Evolutionary conservation across 1,140 invertebrate species (phyloP).

Genomic region (Achatina immaculata): DNA sequence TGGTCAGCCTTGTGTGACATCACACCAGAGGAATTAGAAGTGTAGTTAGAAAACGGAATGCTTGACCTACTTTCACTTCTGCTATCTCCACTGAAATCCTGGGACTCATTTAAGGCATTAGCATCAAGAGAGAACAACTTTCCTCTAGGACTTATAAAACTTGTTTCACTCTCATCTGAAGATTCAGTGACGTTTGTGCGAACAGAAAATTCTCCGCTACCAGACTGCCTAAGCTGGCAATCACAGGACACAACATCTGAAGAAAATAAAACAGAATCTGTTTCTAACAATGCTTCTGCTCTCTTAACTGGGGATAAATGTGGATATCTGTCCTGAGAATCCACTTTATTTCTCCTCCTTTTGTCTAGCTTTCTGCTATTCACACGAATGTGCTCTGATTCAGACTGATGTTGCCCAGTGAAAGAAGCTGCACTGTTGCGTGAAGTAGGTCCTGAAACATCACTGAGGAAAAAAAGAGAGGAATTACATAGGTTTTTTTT

Average conservation of each 20-base stretch:
- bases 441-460: constrained; percentile 15
- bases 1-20: background rate
- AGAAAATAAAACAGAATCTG: background rate
- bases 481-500: too few species aligned
- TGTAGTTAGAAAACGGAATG: constrained; percentile 28
- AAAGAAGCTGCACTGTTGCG: background rate
- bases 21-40: background rate
- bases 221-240: background rate
- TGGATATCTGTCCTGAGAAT: too few species aligned
- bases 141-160: background rate
- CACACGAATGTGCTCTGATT: too few species aligned
- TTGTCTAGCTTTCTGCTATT: background rate
- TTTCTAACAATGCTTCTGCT: background rate
- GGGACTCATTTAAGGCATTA: background rate
- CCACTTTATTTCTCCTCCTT: background rate
- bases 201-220: background rate
- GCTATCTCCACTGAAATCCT: background rate
- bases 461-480: constrained; percentile 20
- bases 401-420: background rate
- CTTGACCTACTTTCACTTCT: background rate
- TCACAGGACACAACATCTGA: background rate
- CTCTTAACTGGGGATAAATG: background rate
- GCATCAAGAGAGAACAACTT: background rate
- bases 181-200: background rate
- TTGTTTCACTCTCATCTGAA: background rate